These are phyloP conservation scores for Phrynocephalus guinanensis DNA, from an alignment of 2,797 vertebrate genomes.

Conservation along the genomic window DNA sequence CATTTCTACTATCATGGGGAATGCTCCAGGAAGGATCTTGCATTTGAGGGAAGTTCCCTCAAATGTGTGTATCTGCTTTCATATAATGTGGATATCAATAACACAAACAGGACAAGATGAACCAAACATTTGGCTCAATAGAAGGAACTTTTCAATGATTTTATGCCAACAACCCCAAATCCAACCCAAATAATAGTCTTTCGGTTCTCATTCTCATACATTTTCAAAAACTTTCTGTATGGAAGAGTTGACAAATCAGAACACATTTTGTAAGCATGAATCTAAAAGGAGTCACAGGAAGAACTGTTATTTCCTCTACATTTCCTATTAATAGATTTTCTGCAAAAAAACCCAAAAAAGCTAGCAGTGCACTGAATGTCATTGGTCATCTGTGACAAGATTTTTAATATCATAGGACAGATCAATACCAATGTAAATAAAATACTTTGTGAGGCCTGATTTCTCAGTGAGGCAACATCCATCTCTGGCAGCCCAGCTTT, in stretches of 20 bases:
- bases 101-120: no score
- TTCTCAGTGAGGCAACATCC: slow-evolving; percentile 53
- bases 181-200: slow-evolving; percentile 1
- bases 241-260: slow-evolving; percentile 21
- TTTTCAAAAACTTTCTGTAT: neutral
- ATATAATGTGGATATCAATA: no score
- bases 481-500: slow-evolving; percentile 60
- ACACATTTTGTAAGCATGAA: slow-evolving; percentile 49
- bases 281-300: slow-evolving; percentile 44
- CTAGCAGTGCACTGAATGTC: slow-evolving; percentile 48
- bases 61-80: no score
- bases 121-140: neutral
- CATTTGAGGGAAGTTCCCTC: no score
- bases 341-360: slow-evolving; percentile 40
- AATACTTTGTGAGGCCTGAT: slow-evolving; percentile 58
- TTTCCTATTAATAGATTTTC: slow-evolving; percentile 58
- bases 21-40: no score
- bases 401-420: slow-evolving; percentile 59
- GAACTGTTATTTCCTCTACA: slow-evolving; percentile 50
- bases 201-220: neutral
- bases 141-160: neutral
- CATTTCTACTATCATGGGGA: no score
- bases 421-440: slow-evolving; percentile 63
- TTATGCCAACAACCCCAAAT: neutral
- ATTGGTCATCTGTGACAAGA: slow-evolving; percentile 45